Conservation (phyloP, 2,888 invertebrate genomes). For the Schizaphis graminum region DNA sequence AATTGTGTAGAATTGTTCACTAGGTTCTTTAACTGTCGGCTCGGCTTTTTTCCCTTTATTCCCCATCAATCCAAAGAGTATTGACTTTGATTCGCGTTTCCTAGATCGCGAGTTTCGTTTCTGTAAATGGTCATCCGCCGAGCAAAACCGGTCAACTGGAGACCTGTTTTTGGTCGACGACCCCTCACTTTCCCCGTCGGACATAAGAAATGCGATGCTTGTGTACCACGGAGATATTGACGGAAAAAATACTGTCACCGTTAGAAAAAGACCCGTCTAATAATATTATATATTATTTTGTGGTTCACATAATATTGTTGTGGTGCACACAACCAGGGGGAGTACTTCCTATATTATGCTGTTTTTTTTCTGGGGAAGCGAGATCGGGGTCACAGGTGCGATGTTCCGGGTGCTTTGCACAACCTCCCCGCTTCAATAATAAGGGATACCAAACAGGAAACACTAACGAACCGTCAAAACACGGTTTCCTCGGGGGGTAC, state of each 20-base stretch:
- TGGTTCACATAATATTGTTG: background rate
- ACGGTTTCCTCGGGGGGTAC: constrained; percentile 53
- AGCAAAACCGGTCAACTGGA: constrained; percentile 54
- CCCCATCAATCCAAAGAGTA: constrained; percentile 33
- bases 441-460: constrained; percentile 39
- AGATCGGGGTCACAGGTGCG: constrained; percentile 35
- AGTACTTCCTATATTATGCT: background rate
- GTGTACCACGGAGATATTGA: background rate
- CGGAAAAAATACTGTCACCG: background rate
- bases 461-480: constrained; percentile 64
- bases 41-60: constrained; percentile 34
- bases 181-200: constrained; percentile 54
- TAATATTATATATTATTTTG: background rate
- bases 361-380: background rate
- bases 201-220: constrained; percentile 37
- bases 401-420: constrained; percentile 44
- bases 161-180: constrained; percentile 63
- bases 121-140: constrained; percentile 59
- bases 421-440: background rate
- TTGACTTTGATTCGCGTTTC: constrained; percentile 62
- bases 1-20: background rate
- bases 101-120: constrained; percentile 61
- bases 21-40: constrained; percentile 36
- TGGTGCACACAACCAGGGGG: background rate
- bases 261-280: background rate